Conservation (phyloP, 2,113 vertebrate species). For the Pipra filicauda region DNA sequence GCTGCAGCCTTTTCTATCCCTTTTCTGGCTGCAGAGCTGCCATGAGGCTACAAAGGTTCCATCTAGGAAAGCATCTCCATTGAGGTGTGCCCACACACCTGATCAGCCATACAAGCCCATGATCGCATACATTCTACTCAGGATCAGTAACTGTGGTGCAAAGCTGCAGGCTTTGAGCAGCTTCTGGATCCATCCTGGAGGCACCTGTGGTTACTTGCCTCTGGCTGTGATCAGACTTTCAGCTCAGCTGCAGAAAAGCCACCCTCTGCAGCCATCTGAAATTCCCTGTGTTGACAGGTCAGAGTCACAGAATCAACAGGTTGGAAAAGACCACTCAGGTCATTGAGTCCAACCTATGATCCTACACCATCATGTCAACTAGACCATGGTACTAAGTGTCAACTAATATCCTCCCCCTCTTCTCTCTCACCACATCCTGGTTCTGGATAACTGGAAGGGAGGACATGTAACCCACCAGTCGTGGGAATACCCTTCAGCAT, state of each 20-base stretch:
- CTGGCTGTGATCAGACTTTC: not conserved
- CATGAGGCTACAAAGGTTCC: accelerated
- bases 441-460: not conserved
- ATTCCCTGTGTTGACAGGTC: too few species aligned
- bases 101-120: accelerated
- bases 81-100: not conserved
- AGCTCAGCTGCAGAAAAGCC: not conserved
- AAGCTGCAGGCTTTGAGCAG: not conserved
- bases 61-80: too few species aligned
- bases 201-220: too few species aligned
- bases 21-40: not conserved
- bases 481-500: not conserved
- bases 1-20: not conserved
- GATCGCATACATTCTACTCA: too few species aligned
- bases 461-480: accelerated
- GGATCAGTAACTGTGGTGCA: not conserved
- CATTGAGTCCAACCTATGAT: not conserved
- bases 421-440: not conserved
- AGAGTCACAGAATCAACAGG: not conserved
- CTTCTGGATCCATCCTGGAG: not conserved
- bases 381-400: not conserved
- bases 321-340: not conserved
- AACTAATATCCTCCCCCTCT: not conserved
- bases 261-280: not conserved
- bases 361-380: not conserved